Percentiles rank a stretch among this genome's conserved stretches.
Conservation (phyloP, 1,140 invertebrate species). For the Saccostrea glomerata region DNA sequence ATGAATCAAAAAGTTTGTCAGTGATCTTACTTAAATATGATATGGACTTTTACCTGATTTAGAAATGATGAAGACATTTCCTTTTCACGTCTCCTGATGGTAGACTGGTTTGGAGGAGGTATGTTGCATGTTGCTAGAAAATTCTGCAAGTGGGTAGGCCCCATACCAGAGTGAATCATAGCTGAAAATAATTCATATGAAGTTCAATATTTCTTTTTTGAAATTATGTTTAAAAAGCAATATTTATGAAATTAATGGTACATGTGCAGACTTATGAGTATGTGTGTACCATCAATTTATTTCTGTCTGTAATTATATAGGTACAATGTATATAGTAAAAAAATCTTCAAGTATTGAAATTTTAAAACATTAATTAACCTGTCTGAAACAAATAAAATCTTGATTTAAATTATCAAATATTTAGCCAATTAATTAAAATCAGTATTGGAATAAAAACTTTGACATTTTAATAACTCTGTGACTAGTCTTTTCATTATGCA, state of each 20-base stretch:
- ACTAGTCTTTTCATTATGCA: too few species aligned
- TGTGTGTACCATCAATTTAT: not conserved
- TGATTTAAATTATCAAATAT: too few species aligned
- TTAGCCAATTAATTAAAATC: too few species aligned
- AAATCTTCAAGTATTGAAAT: too few species aligned
- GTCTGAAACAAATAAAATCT: too few species aligned
- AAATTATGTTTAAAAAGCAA: not conserved
- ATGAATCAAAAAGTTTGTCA: too few species aligned
- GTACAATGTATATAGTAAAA: too few species aligned
- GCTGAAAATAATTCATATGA: not conserved
- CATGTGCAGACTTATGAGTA: not conserved
- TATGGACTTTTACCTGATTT: not conserved
- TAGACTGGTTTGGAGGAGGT: constrained; percentile 17
- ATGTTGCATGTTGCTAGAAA: constrained; percentile 42
- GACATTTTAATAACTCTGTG: too few species aligned
- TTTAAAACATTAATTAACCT: too few species aligned
- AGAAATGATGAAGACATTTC: not conserved
- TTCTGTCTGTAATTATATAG: too few species aligned
- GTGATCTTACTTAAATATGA: too few species aligned
- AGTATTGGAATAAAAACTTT: too few species aligned
- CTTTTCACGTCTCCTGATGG: not conserved
- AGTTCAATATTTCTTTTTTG: not conserved
- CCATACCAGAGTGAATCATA: constrained; percentile 38
- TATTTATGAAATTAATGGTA: not conserved
- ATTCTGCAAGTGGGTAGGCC: constrained; percentile 21